A percentile compares a stretch with the other conserved stretches of the same genome.
These are phyloP conservation scores for Mareca strepera DNA, from an alignment of 2,797 vertebrate genomes.

Conservation along the genomic window DNA sequence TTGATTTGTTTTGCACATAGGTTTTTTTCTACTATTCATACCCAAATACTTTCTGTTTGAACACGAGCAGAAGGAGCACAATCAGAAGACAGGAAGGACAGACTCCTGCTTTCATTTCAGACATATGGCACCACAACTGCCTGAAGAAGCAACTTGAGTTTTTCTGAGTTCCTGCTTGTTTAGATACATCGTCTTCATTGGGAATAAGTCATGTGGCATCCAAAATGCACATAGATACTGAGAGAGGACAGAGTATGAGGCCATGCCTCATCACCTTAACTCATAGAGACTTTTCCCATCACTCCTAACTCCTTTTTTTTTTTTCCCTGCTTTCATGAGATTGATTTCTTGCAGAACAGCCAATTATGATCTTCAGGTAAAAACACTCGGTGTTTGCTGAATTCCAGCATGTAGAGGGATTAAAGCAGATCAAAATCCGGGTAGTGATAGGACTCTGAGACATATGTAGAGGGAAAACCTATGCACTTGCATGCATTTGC, in stretches of 20 bases:
- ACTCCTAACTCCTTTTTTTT: neutral
- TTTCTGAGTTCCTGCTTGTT: neutral
- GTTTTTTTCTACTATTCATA: neutral
- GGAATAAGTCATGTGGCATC: neutral
- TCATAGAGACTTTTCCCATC: neutral
- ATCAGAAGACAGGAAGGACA: neutral
- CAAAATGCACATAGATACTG: neutral
- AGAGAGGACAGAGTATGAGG: neutral
- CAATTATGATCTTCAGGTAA: neutral
- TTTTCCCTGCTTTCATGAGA: constrained; percentile 4
- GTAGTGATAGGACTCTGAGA: neutral
- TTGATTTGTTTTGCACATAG: neutral
- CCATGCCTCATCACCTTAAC: neutral
- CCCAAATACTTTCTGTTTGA: neutral
- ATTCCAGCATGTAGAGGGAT: neutral
- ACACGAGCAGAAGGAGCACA: neutral
- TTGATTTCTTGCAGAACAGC: neutral
- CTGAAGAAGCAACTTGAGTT: neutral
- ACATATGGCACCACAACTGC: neutral
- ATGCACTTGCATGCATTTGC: neutral
- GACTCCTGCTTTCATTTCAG: neutral
- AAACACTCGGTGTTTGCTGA: neutral
- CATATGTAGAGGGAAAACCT: neutral
- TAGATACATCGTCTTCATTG: neutral
- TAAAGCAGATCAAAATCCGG: neutral